A percentile compares a stretch with the other conserved stretches of the same genome.
phyloP scores from a whole-genome alignment of 2,113 vertebrate species.

The Seriola rivoliana region DNA sequence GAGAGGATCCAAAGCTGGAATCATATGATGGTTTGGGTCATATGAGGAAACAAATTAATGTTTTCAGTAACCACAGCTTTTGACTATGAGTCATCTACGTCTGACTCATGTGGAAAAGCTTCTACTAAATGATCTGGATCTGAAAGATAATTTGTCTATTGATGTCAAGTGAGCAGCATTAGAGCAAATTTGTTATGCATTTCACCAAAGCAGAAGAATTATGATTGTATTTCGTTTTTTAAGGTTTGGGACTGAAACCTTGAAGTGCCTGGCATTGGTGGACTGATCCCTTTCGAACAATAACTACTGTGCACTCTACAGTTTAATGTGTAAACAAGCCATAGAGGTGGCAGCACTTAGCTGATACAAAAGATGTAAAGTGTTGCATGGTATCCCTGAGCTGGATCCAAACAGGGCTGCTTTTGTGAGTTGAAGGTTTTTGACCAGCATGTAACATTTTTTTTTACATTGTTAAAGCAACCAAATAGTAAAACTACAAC shows the following conservation, averaged over 20 bases:
- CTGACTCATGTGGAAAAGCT: conserved; percentile 66
- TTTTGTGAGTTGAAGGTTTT: neutral
- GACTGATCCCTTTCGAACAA: neutral
- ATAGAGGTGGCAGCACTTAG: neutral
- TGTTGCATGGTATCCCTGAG: too few species aligned
- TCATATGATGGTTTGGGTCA: conserved; percentile 65
- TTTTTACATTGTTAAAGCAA: neutral
- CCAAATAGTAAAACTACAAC: neutral
- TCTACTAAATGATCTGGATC: conserved; percentile 2
- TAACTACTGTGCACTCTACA: neutral
- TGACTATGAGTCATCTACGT: conserved; percentile 66
- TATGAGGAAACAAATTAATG: conserved; percentile 54
- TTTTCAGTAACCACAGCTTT: conserved; percentile 37
- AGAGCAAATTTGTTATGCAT: conserved; percentile 3
- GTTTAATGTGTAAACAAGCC: neutral
- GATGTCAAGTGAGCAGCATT: conserved; percentile 36
- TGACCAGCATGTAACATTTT: too few species aligned
- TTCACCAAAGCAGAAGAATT: neutral
- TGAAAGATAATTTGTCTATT: conserved; percentile 3
- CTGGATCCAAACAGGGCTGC: neutral
- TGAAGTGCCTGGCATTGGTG: neutral
- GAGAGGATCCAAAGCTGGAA: conserved; percentile 28
- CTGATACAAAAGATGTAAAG: neutral
- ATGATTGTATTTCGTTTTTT: neutral
- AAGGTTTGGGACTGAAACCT: too few species aligned